phyloP scores from a whole-genome alignment of 1,140 invertebrate genomes.

The Drosophila kurseongensis region DNA sequence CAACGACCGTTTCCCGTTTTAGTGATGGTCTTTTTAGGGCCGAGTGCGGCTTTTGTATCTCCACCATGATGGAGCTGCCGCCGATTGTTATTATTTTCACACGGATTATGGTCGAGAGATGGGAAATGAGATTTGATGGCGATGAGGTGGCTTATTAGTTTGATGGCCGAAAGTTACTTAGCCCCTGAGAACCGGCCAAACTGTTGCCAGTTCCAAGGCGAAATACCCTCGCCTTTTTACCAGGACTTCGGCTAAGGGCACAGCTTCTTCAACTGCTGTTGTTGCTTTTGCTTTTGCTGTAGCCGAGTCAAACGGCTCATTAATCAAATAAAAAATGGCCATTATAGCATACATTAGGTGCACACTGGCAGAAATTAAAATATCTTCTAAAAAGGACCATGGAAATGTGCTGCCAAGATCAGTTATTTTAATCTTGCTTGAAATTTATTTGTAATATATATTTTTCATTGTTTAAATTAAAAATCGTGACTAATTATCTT shows the following conservation, averaged over 20 bases:
- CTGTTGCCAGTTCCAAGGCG: constrained; percentile 16
- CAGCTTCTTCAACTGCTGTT: background rate
- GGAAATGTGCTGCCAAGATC: no score
- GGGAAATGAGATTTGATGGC: constrained; percentile 9
- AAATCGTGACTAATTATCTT: no score
- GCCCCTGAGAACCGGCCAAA: constrained; percentile 22
- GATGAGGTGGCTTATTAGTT: constrained; percentile 60
- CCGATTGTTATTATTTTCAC: constrained; percentile 29
- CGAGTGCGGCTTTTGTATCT: constrained; percentile 84
- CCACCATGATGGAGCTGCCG: constrained; percentile 64
- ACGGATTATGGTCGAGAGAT: background rate
- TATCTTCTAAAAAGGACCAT: no score
- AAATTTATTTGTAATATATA: no score
- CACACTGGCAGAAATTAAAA: constrained; percentile 23
- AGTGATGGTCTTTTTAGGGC: constrained; percentile 77
- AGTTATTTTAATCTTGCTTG: no score
- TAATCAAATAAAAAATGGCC: constrained; percentile 64
- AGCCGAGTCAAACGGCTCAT: constrained; percentile 68
- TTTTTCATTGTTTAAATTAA: no score
- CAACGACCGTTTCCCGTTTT: constrained; percentile 83
- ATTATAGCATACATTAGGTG: constrained; percentile 54
- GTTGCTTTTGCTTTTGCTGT: constrained; percentile 14
- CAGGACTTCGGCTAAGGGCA: background rate
- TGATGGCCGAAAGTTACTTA: constrained; percentile 34
- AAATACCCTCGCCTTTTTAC: background rate